Percentiles rank a stretch among this genome's conserved stretches.
phyloP scores from a whole-genome alignment of 2,113 vertebrate genomes.

The Neotragus moschatus region DNA sequence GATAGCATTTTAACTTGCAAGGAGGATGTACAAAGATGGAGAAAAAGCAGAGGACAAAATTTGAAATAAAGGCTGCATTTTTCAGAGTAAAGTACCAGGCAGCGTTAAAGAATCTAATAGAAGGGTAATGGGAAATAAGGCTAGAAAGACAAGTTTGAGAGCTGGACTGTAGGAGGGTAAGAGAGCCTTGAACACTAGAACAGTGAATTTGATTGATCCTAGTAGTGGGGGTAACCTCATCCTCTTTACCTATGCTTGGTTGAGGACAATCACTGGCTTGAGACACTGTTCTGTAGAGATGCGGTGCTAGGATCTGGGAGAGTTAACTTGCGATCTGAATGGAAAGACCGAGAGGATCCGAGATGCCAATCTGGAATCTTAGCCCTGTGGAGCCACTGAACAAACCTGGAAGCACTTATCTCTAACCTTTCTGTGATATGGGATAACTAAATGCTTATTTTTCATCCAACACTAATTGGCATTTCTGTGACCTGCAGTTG shows the following conservation, averaged over 20 bases:
- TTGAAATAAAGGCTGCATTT: background rate
- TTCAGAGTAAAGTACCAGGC: background rate
- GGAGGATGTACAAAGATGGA: background rate
- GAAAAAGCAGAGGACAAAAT: background rate
- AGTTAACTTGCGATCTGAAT: too few species aligned
- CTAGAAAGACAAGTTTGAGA: too few species aligned
- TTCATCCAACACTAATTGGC: background rate
- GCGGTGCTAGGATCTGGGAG: background rate
- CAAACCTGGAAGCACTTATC: background rate
- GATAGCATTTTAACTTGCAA: background rate
- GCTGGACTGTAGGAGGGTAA: background rate
- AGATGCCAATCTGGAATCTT: background rate
- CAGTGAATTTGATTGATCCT: background rate
- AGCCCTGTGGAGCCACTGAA: rapidly evolving
- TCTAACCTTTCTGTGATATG: background rate
- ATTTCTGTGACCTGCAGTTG: background rate
- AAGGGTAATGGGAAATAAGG: background rate
- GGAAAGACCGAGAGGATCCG: background rate
- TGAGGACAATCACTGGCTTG: background rate
- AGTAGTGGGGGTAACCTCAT: background rate
- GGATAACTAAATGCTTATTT: background rate
- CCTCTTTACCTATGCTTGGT: background rate
- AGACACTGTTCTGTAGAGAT: background rate
- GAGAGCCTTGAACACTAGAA: background rate
- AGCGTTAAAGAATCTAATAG: background rate